Percentiles rank a stretch among this genome's conserved stretches.
Evolutionary conservation across 1,140 invertebrate genomes (phyloP).

Genomic region (Lysiphlebus fabarum): DNA sequence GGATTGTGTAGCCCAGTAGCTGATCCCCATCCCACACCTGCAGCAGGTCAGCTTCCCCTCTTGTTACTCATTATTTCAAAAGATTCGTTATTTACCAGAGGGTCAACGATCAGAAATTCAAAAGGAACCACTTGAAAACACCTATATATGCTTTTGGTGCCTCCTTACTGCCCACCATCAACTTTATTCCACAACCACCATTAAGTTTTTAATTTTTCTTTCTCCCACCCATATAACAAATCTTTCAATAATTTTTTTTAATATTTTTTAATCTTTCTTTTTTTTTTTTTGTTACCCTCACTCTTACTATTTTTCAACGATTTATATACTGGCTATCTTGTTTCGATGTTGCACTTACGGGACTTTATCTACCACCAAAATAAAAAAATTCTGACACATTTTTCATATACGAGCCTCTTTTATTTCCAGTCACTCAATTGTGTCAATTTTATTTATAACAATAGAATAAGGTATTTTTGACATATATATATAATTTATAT

Average conservation of each 20-base stretch:
- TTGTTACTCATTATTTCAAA: constrained; percentile 52
- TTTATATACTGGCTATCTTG: too few species aligned
- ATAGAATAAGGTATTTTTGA: not conserved
- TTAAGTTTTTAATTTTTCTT: not conserved
- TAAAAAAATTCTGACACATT: too few species aligned
- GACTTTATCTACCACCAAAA: too few species aligned
- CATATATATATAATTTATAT: not conserved
- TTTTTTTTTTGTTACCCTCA: not conserved
- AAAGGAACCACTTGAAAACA: constrained; percentile 39
- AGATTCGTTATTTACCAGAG: constrained; percentile 53
- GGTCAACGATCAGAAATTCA: constrained; percentile 49
- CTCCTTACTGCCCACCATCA: too few species aligned
- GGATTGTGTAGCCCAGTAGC: constrained; percentile 51
- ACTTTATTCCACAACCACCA: too few species aligned
- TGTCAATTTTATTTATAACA: too few species aligned
- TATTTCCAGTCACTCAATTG: too few species aligned
- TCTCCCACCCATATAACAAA: not conserved
- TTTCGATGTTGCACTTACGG: too few species aligned
- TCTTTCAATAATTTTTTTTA: constrained; percentile 13
- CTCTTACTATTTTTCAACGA: too few species aligned
- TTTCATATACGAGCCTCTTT: too few species aligned
- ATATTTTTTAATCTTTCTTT: not conserved
- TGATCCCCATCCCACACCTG: constrained; percentile 50
- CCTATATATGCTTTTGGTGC: constrained; percentile 26
- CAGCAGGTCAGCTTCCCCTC: constrained; percentile 38